Percentiles rank a stretch among this genome's conserved stretches.
These are phyloP conservation scores for Capra hircus DNA, from an alignment of 2,113 vertebrate species.

Conservation along the genomic window DNA sequence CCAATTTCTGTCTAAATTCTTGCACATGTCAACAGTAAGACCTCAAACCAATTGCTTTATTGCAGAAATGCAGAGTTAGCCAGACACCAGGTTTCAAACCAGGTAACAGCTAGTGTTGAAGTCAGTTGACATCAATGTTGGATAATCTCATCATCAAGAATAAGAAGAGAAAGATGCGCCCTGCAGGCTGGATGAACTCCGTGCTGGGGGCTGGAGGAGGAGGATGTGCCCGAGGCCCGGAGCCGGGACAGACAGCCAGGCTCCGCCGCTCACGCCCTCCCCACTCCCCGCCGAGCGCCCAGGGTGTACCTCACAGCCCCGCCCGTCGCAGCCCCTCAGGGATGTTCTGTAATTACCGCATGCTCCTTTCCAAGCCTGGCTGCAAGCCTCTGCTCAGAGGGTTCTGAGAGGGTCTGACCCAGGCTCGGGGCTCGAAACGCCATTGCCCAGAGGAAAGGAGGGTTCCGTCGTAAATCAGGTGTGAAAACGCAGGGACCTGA, in stretches of 20 bases:
- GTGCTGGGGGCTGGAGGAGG: not conserved
- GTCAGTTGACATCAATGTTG: not conserved
- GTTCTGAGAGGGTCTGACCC: not conserved
- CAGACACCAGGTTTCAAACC: not conserved
- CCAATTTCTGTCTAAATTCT: constrained; percentile 7
- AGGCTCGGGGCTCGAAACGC: not conserved
- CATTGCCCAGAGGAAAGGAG: not conserved
- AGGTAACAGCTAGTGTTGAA: not conserved
- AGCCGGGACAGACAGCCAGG: not conserved
- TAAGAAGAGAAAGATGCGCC: not conserved
- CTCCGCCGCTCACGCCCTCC: accelerated
- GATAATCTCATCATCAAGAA: not conserved
- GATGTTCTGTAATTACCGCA: not conserved
- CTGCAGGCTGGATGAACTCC: accelerated
- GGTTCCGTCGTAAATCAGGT: not conserved
- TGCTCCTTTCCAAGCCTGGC: not conserved
- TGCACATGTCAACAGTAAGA: not conserved
- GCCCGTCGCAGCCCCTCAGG: too few species aligned
- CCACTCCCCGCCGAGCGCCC: not conserved
- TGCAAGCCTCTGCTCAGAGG: not conserved
- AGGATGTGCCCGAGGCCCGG: accelerated
- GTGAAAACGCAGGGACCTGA: not conserved
- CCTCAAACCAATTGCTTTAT: not conserved
- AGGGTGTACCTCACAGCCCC: not conserved
- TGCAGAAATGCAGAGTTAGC: not conserved